Percentiles rank a stretch among this genome's conserved stretches.
These are phyloP conservation scores for Cuculus canorus DNA, from an alignment of 2,797 vertebrate species.

Conservation along the genomic window DNA sequence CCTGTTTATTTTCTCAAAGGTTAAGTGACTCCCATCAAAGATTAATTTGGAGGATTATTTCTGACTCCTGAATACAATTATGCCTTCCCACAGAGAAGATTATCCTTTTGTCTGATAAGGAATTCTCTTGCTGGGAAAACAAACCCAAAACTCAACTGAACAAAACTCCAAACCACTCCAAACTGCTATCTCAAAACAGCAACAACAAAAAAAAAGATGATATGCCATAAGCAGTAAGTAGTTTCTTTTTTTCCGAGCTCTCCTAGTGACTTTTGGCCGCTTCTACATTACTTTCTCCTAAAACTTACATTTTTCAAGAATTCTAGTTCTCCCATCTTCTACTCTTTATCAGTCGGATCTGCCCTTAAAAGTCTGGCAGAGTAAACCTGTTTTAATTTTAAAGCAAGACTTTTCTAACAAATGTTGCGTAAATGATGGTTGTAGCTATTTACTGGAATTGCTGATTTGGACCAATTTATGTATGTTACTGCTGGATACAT, in stretches of 20 bases:
- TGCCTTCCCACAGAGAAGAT: background rate
- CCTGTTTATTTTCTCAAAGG: conserved; percentile 37
- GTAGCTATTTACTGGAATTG: background rate
- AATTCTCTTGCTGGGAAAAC: background rate
- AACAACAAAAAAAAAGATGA: background rate
- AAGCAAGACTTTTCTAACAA: background rate
- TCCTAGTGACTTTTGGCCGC: background rate
- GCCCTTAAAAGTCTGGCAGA: background rate
- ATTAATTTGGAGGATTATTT: conserved; percentile 13
- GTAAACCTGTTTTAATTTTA: background rate
- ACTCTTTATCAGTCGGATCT: background rate
- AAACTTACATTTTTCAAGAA: background rate
- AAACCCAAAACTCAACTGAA: background rate
- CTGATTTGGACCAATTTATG: background rate
- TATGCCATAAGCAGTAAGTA: background rate
- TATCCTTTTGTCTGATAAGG: background rate
- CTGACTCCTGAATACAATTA: background rate
- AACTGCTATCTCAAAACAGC: background rate
- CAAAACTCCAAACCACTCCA: background rate
- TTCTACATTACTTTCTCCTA: background rate
- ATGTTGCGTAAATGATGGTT: background rate
- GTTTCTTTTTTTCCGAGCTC: background rate
- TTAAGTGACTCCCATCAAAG: conserved; percentile 13
- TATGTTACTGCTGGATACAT: background rate
- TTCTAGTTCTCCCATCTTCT: background rate